Conservation (phyloP, 2,797 vertebrate genomes). For the Sebastiscus tertius region DNA sequence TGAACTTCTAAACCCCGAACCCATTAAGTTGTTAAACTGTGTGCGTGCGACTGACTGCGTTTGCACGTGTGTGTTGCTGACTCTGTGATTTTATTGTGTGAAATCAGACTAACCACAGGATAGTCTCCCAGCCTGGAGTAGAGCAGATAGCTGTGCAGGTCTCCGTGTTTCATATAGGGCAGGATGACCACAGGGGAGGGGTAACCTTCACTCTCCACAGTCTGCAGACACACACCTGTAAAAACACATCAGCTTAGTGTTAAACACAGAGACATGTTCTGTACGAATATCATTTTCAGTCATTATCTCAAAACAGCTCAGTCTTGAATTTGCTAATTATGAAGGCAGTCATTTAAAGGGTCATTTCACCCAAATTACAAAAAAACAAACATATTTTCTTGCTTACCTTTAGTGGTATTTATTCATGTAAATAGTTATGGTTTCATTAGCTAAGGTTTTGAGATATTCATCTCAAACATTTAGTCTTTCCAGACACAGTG, state of each 20-base stretch:
- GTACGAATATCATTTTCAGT: background rate
- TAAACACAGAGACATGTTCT: background rate
- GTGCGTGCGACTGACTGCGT: background rate
- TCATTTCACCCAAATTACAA: background rate
- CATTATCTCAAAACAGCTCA: background rate
- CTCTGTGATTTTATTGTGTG: slow-evolving; percentile 10
- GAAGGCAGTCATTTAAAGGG: background rate
- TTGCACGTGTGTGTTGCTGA: slow-evolving; percentile 25
- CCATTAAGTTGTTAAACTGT: slow-evolving; percentile 10
- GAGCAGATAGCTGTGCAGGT: slow-evolving; percentile 94
- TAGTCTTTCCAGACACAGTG: background rate
- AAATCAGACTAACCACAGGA: slow-evolving; percentile 84
- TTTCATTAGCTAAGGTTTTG: background rate
- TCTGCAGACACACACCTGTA: slow-evolving; percentile 93
- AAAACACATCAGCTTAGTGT: slow-evolving; percentile 18
- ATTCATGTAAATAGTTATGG: background rate
- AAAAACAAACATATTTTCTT: background rate
- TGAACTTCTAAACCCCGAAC: slow-evolving; percentile 32
- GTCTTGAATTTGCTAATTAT: background rate
- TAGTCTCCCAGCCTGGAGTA: slow-evolving; percentile 91
- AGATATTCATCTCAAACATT: background rate
- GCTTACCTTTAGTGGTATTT: background rate
- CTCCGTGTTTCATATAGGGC: slow-evolving; percentile 94
- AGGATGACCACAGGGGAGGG: slow-evolving; percentile 93
- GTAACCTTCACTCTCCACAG: slow-evolving; percentile 91